Evolutionary conservation across 2,888 invertebrate genomes (phyloP).

Genomic region (Drosophila prolongata): DNA sequence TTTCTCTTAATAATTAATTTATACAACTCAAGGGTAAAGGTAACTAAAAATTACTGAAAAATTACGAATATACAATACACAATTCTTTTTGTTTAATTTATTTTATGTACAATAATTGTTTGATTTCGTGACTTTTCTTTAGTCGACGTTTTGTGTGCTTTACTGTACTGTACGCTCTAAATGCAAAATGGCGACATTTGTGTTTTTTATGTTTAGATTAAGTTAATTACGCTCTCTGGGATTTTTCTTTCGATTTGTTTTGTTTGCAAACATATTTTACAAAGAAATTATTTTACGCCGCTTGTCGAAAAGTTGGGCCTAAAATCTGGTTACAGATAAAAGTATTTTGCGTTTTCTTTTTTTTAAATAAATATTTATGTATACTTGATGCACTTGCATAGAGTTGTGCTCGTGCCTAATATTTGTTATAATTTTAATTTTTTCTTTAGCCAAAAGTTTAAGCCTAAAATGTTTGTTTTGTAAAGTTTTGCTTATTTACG

Average conservation of each 20-base stretch:
- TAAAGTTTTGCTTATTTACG: slow-evolving; percentile 47
- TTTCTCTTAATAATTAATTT: slow-evolving; percentile 67
- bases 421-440: slow-evolving; percentile 47
- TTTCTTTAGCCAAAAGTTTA: slow-evolving; percentile 73
- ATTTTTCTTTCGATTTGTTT: slow-evolving; percentile 43
- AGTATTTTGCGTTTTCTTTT: slow-evolving; percentile 33
- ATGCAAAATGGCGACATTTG: slow-evolving; percentile 84
- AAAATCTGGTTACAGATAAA: slow-evolving; percentile 54
- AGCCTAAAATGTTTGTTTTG: slow-evolving; percentile 70
- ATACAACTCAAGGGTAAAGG: slow-evolving; percentile 61
- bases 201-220: slow-evolving; percentile 59
- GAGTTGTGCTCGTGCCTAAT: slow-evolving; percentile 38
- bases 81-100: slow-evolving; percentile 30
- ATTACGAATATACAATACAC: slow-evolving; percentile 44
- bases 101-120: slow-evolving; percentile 42
- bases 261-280: slow-evolving; percentile 73
- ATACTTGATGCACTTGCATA: slow-evolving; percentile 50
- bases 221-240: slow-evolving; percentile 53
- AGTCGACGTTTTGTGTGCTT: slow-evolving; percentile 33
- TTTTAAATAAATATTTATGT: slow-evolving; percentile 62
- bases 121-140: slow-evolving; percentile 28
- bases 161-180: slow-evolving; percentile 60
- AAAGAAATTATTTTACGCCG: slow-evolving; percentile 83
- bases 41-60: slow-evolving; percentile 46
- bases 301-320: slow-evolving; percentile 70